Percentiles rank a stretch among this genome's conserved stretches.
Conservation (phyloP, 30 jellyfish, hydroid and myxozoan genomes). For the Sanderia malayensis region DNA sequence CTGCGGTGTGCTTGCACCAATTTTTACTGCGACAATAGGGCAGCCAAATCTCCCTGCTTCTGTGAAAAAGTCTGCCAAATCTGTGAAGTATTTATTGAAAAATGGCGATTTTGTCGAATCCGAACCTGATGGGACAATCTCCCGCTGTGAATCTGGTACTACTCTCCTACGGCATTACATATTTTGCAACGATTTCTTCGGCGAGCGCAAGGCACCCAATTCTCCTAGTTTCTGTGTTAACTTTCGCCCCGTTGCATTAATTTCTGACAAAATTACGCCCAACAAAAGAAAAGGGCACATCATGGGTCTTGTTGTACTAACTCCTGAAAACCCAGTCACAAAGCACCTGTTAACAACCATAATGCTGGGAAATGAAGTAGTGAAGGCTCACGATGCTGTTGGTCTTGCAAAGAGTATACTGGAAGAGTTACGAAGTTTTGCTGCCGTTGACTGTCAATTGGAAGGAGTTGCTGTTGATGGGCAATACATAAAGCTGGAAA, state of each 20-base stretch:
- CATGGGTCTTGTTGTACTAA: not conserved
- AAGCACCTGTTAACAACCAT: conserved; percentile 7
- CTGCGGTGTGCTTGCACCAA: too few relatives aligned
- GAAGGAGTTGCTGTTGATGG: conserved; percentile 42
- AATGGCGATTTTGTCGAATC: too few relatives aligned
- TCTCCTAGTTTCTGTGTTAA: too few relatives aligned
- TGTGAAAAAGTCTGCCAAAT: too few relatives aligned
- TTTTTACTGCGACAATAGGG: too few relatives aligned
- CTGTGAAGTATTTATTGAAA: too few relatives aligned
- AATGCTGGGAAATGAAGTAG: conserved; percentile 26
- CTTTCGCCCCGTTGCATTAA: not conserved
- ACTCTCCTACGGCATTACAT: too few relatives aligned
- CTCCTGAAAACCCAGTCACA: conserved; percentile 30
- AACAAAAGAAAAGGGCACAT: not conserved
- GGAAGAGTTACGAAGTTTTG: conserved; percentile 2
- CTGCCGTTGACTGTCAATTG: conserved; percentile 12
- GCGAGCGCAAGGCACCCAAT: too few relatives aligned
- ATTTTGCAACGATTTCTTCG: too few relatives aligned
- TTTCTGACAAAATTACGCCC: not conserved
- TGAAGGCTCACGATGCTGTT: conserved; percentile 18
- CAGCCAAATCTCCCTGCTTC: too few relatives aligned
- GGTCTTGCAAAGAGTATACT: conserved; percentile 34
- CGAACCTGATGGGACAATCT: too few relatives aligned
- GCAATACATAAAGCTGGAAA: conserved; percentile 19
- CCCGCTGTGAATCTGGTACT: too few relatives aligned